These are phyloP conservation scores for Eupsilia transversa DNA, from an alignment of 2,888 invertebrate genomes.

Conservation along the genomic window DNA sequence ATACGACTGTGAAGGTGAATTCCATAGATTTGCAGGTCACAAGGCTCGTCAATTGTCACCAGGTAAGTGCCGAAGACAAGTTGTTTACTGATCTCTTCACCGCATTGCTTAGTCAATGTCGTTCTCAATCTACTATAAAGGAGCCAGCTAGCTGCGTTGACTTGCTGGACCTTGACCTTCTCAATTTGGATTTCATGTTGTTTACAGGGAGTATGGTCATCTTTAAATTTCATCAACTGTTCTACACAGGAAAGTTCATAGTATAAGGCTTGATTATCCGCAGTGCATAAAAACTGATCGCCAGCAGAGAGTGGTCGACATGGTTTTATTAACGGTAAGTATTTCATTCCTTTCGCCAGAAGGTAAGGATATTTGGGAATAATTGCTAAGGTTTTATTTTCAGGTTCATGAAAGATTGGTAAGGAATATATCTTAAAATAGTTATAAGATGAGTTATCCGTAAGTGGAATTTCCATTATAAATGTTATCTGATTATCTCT, in stretches of 20 bases:
- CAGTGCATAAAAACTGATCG: too few relatives aligned
- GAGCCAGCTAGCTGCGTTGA: neutral
- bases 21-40: slow-evolving; percentile 1
- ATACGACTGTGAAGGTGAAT: neutral
- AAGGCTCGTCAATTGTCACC: neutral
- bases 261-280: too few relatives aligned
- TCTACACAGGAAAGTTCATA: slow-evolving; percentile 4
- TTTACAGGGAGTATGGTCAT: neutral
- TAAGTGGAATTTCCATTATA: neutral
- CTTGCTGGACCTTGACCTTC: neutral
- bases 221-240: neutral
- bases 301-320: too few relatives aligned
- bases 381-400: too few relatives aligned
- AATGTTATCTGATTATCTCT: too few relatives aligned
- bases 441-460: neutral
- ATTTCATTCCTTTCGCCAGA: too few relatives aligned
- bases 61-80: neutral
- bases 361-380: too few relatives aligned
- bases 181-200: neutral
- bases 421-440: too few relatives aligned
- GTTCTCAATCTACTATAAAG: neutral
- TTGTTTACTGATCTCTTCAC: neutral
- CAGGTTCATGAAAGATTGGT: too few relatives aligned
- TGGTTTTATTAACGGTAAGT: too few relatives aligned
- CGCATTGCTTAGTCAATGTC: neutral